A percentile compares a stretch with the other conserved stretches of the same genome.
Evolutionary conservation across 2,797 vertebrate species (phyloP).

Genomic region (Monodelphis domestica): DNA sequence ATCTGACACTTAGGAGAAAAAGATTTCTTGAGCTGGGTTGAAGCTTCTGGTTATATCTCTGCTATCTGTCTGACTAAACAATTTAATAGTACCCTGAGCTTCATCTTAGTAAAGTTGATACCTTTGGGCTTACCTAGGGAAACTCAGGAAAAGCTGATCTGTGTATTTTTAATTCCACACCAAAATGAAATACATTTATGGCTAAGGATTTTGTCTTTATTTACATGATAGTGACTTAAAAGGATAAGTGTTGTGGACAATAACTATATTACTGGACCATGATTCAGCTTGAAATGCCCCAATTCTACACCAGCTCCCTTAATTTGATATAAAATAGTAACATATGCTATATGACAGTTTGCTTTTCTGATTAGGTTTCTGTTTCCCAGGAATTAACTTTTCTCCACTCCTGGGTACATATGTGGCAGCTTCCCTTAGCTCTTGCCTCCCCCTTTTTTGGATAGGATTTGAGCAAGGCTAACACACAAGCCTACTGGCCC

Average conservation of each 20-base stretch:
- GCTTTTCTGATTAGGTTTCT: not conserved
- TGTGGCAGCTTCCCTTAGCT: not conserved
- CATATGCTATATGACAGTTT: not conserved
- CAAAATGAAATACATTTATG: not conserved
- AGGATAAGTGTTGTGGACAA: not conserved
- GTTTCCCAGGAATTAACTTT: not conserved
- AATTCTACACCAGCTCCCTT: not conserved
- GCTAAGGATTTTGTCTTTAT: not conserved
- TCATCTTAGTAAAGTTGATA: not conserved
- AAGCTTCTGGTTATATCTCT: not conserved
- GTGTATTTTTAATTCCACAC: not conserved
- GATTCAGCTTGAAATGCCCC: not conserved
- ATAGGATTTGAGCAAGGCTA: not conserved
- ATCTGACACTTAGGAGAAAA: not conserved
- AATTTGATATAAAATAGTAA: not conserved
- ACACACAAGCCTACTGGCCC: not conserved
- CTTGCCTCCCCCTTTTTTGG: not conserved
- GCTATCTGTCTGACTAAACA: not conserved
- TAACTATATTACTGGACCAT: not conserved
- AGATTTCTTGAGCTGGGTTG: not conserved
- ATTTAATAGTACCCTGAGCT: not conserved
- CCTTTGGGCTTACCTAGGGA: not conserved
- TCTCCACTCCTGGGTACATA: not conserved
- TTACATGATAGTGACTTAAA: not conserved
- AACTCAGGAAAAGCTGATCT: not conserved